Evolutionary conservation across 2,888 invertebrate species (phyloP), one percentile per base, ranked within the genome.

Genomic region (Shargacucullia verbasci): DNA sequence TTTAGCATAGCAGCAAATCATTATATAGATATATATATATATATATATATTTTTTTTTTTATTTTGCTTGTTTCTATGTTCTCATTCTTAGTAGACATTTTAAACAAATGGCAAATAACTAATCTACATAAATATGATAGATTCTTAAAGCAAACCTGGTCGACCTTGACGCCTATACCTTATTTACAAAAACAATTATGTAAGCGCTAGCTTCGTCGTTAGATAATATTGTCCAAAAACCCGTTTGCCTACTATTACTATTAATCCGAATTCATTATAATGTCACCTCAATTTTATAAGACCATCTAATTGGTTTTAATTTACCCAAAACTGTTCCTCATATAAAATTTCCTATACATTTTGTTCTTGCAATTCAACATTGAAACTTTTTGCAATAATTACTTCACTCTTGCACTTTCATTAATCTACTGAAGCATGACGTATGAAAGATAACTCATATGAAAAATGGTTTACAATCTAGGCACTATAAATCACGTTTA

Each of bases 391-490:
- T 52, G 61, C 43, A 61, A 66, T 47, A 52, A 70, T 65, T 48
- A 58, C 54, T 65, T 53, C 35, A 66, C 52, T 56, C 15, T 46
- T 58, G 39, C 66, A 65, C 58, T 70, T 70, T 70, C 66, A 70
- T 66, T 70, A 66, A 61, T 70, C 66, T 38, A 41, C 57, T 70
- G 33, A 43, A 52, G 65, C 66, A 38, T 53, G 66, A 56, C 66
- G 49, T 55, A 38, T 58, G 37, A 40, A 54, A 58, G 63, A 67
- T 61, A 68, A 55, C 54, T 58, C 50, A 34, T 47, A 35, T 63
- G 65, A 55, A 43, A 39, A 70, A 70, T 65, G 48, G 33, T 55
- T 55, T 43, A 37, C 45, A 29, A 46, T 41, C 58, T 44, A 35
- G 5, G 11, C 38, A 33, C 48, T 12, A 58, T 68, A 47, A 67